Evolutionary conservation across 2,797 vertebrate species (phyloP).

Genomic region (Chanos chanos): DNA sequence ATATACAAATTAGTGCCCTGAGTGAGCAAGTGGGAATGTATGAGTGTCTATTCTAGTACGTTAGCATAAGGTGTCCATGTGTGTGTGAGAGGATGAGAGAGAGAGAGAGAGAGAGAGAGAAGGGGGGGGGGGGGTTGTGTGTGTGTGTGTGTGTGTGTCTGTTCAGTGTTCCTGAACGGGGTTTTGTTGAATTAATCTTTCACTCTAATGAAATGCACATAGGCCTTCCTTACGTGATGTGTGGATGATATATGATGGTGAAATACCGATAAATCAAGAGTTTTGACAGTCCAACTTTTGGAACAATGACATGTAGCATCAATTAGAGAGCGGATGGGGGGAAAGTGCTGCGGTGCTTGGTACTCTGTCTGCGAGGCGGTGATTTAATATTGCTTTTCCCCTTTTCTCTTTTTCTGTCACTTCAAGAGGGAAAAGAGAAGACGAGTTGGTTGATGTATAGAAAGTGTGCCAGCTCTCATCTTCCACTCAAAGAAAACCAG

Average conservation of each 20-base stretch:
- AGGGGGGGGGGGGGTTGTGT: conserved; percentile 3
- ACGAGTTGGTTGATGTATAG: conserved; percentile 23
- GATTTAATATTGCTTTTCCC: conserved; percentile 63
- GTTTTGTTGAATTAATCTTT: conserved; percentile 61
- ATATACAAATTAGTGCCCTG: too few species aligned
- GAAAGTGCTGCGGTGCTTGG: conserved; percentile 24
- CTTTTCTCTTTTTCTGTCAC: conserved; percentile 62
- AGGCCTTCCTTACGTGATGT: conserved; percentile 51
- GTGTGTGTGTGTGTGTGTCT: conserved; percentile 20
- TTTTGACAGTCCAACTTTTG: conserved; percentile 63
- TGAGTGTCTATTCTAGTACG: conserved; percentile 27
- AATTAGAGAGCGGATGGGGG: conserved; percentile 54
- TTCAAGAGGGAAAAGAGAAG: conserved; percentile 38
- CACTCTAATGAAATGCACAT: conserved; percentile 67
- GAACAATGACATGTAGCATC: conserved; percentile 62
- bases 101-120: conserved; percentile 4
- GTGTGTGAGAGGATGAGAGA: conserved; percentile 1
- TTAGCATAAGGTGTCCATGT: conserved; percentile 21
- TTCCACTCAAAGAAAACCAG: conserved; percentile 36
- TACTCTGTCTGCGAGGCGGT: conserved; percentile 54
- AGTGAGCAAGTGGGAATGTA: too few species aligned
- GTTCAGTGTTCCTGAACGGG: conserved; percentile 48
- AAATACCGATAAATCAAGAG: conserved; percentile 70
- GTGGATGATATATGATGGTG: conserved; percentile 63
- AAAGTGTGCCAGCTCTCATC: conserved; percentile 31